These are phyloP conservation scores for Epinephelus malabaricus DNA, from an alignment of 2,797 vertebrate genomes.

Conservation along the genomic window DNA sequence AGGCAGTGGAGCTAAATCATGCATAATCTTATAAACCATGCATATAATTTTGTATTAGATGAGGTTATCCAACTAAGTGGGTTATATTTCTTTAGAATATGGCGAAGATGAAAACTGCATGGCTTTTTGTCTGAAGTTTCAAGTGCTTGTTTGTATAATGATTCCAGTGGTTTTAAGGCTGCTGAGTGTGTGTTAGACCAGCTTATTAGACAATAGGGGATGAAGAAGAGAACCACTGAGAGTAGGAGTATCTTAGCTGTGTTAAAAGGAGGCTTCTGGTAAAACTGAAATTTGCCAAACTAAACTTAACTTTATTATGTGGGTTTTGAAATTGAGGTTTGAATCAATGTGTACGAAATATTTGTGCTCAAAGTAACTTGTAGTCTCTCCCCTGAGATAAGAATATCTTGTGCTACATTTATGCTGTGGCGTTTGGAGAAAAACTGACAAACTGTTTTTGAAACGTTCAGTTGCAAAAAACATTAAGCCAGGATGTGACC, in stretches of 20 bases:
- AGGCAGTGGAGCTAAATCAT: too few relatives aligned
- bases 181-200: neutral
- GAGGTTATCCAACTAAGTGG: too few relatives aligned
- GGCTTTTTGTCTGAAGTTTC: neutral
- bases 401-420: neutral
- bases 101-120: slow-evolving; percentile 6
- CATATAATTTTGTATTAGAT: too few relatives aligned
- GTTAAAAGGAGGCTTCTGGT: too few relatives aligned
- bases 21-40: too few relatives aligned
- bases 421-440: neutral
- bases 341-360: neutral
- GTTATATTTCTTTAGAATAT: slow-evolving; percentile 1
- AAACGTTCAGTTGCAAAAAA: neutral
- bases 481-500: neutral
- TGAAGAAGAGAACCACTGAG: neutral
- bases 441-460: neutral
- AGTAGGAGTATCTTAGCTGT: neutral
- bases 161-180: neutral
- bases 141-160: neutral
- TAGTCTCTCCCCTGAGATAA: neutral
- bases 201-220: neutral
- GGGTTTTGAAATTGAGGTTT: too few relatives aligned
- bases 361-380: neutral
- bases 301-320: too few relatives aligned
- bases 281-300: too few relatives aligned